Base-by-base conservation (phyloP, 2,113 vertebrate species). In the Halcyon senegalensis region DNA sequence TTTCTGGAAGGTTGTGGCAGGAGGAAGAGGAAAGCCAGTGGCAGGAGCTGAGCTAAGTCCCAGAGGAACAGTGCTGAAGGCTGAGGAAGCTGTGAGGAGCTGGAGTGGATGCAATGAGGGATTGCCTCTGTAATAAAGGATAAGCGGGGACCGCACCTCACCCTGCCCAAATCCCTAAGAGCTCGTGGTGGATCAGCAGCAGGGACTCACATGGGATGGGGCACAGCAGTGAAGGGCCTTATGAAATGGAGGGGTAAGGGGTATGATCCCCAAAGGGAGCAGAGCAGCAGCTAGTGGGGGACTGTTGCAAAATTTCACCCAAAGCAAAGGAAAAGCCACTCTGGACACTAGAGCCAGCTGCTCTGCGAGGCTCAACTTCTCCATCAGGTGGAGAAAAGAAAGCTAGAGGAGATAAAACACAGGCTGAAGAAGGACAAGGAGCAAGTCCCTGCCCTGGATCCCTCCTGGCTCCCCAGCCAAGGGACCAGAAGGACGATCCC, bases 361-460 rank as follows among this genome's bases (percentile, higher is more conserved):
- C 48, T 51, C 56, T 55, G 10, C 1, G 5, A 64, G 39, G 74
- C 11, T 43, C 0, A 0, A 56, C 18, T 90, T 59, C 59, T 83
- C 35, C 63, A 67, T 50, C 31, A 23, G 31, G 51, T 53, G 46
- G 8, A 23, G 33, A 56, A 90, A 86, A 86, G 19, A 33, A 39
- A 66, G 16, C 25, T 55, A 24, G 48, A 24, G 15, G 23, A 84
- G 76, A 75, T 3, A 4, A 77, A 75, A 68, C 20, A 56, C 1
- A 5, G 5, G 4, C 27, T 64, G 55, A 41, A 51, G 58, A 63
- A 31, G 23, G 33, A 56, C 15, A 69, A 43, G 13, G 53, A 69
- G 16, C 16, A 51, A 55, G 16, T 10, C 48, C 46, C 46, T 80
- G 44, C 25, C 55, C n/a, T 5, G n/a, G 64, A 37, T 90, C 73